A percentile compares a stretch with the other conserved stretches of the same genome.
Conservation (phyloP, 1,140 invertebrate genomes). For the Gonatopus flavifemur region DNA sequence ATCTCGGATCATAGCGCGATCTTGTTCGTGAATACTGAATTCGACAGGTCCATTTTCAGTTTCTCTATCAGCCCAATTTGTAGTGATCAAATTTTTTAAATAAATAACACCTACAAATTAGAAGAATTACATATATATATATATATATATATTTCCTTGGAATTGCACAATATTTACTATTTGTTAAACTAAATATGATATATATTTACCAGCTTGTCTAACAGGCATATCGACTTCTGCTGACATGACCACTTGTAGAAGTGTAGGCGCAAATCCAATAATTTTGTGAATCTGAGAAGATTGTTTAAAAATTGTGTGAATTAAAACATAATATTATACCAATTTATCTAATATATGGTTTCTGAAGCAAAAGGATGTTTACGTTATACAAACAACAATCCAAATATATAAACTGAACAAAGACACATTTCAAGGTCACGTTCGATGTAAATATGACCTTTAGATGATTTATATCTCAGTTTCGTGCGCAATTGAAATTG, state of each 20-base stretch:
- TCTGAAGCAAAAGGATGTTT: no score
- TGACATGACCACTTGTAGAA: conserved; percentile 93
- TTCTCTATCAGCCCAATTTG: conserved; percentile 88
- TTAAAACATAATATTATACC: not conserved
- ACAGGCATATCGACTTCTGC: conserved; percentile 87
- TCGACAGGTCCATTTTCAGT: conserved; percentile 72
- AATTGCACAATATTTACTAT: not conserved
- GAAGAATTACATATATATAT: conserved; percentile 2
- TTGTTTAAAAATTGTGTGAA: not conserved
- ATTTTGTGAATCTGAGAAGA: conserved; percentile 86
- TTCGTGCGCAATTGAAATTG: no score
- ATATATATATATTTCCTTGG: no score
- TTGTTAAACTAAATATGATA: conserved; percentile 6
- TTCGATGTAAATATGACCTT: no score
- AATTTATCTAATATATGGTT: not conserved
- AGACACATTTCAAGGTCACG: no score
- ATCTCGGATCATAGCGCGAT: conserved; percentile 89
- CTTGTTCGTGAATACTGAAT: conserved; percentile 95
- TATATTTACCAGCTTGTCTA: conserved; percentile 79
- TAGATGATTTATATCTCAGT: no score
- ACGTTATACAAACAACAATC: no score
- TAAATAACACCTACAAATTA: conserved; percentile 79
- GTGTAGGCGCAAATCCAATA: conserved; percentile 90
- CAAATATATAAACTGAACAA: no score
- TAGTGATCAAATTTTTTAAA: conserved; percentile 91